Conservation (phyloP, 2,797 vertebrate species). For the Helostoma temminkii region DNA sequence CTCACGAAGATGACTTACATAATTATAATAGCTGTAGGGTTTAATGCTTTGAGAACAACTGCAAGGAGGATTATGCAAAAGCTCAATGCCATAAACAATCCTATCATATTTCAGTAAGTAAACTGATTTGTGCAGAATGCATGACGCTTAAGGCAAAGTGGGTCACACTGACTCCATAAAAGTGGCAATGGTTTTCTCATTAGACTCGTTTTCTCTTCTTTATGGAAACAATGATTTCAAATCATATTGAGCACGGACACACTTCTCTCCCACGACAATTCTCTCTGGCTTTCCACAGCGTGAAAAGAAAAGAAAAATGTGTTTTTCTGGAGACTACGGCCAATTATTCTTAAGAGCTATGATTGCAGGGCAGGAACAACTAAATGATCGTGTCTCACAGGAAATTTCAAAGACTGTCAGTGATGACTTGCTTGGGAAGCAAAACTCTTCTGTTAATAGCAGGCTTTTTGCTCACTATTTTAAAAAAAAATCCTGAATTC, state of each 20-base stretch:
- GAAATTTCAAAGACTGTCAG: constrained; percentile 14
- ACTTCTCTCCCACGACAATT: background rate
- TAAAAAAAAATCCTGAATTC: background rate
- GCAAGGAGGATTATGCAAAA: constrained; percentile 5
- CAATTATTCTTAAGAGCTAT: constrained; percentile 17
- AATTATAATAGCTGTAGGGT: background rate
- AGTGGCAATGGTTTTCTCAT: background rate
- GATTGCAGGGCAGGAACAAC: constrained; percentile 26
- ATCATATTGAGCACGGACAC: background rate
- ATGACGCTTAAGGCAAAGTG: background rate
- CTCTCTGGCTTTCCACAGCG: background rate
- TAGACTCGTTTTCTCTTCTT: background rate
- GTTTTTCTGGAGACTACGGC: background rate
- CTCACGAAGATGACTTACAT: background rate
- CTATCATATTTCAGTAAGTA: constrained; percentile 8
- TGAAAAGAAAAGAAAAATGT: constrained; percentile 18
- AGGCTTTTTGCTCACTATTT: background rate
- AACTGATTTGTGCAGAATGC: constrained; percentile 1
- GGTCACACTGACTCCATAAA: constrained; percentile 12
- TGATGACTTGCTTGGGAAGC: constrained; percentile 8
- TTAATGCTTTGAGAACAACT: background rate
- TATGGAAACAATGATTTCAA: constrained; percentile 12
- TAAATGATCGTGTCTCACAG: constrained; percentile 17
- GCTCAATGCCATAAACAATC: constrained; percentile 7
- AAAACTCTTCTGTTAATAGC: background rate